These are phyloP conservation scores for Ommatoiulus sabulosus DNA, from an alignment of 2,888 invertebrate species.

Conservation along the genomic window DNA sequence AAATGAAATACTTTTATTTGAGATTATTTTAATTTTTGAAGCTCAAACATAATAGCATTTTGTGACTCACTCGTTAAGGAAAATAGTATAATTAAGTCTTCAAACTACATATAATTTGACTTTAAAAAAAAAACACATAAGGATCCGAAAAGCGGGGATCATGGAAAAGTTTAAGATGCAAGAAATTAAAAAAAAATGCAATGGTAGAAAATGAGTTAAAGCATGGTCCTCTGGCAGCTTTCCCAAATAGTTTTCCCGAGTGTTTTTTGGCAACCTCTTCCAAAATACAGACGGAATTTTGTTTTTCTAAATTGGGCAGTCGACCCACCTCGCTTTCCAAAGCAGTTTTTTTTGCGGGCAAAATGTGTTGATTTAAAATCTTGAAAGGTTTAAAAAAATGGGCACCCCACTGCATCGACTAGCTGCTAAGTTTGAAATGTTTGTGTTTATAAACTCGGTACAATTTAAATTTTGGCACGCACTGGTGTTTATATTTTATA, in stretches of 20 bases:
- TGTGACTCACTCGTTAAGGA: too few relatives aligned
- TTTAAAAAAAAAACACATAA: neutral
- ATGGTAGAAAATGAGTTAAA: neutral
- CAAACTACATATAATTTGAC: too few relatives aligned
- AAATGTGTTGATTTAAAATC: neutral
- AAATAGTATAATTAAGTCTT: too few relatives aligned
- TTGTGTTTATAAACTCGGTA: slow-evolving; percentile 13
- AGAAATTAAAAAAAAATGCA: neutral
- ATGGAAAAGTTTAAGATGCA: neutral
- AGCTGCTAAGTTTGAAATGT: neutral
- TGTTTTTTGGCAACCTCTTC: slow-evolving; percentile 8
- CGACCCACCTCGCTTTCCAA: neutral
- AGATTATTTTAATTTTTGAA: too few relatives aligned
- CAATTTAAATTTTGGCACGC: slow-evolving; percentile 34
- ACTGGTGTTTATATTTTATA: neutral
- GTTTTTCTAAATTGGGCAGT: slow-evolving; percentile 18
- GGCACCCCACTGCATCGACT: neutral
- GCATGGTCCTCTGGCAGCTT: neutral
- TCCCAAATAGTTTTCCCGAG: neutral
- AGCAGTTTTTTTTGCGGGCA: neutral
- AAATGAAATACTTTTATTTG: too few relatives aligned
- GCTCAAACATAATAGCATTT: too few relatives aligned
- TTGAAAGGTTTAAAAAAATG: neutral
- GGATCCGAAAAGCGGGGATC: too few relatives aligned
- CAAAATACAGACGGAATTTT: neutral